Evolutionary conservation across 2,888 invertebrate genomes (phyloP).

Genomic region (Dryadula phaetusa): DNA sequence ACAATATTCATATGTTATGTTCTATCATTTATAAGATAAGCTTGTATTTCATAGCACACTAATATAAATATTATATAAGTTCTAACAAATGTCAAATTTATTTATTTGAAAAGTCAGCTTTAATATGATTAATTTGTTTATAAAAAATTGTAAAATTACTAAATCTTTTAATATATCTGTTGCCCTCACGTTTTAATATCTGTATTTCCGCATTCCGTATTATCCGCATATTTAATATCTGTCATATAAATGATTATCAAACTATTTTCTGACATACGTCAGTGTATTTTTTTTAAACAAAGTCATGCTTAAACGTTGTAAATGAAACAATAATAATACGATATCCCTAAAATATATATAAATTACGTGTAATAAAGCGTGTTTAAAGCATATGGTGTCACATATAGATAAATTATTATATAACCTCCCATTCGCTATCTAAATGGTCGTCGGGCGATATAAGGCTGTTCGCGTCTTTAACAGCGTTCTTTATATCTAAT

Average conservation of each 20-base stretch:
- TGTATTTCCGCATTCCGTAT: no score
- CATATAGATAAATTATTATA: constrained; percentile 45
- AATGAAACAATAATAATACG: not conserved
- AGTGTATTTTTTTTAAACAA: not conserved
- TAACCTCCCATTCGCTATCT: constrained; percentile 78
- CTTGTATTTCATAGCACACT: not conserved
- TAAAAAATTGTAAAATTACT: not conserved
- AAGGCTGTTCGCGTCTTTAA: constrained; percentile 55
- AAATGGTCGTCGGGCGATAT: constrained; percentile 72
- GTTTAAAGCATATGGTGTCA: constrained; percentile 28
- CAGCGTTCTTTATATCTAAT: constrained; percentile 64
- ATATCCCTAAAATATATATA: constrained; percentile 4
- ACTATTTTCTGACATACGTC: not conserved
- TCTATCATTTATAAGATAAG: not conserved
- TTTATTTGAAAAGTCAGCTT: no score
- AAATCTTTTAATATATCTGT: not conserved
- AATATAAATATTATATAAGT: not conserved
- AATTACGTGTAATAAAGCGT: constrained; percentile 28
- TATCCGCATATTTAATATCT: no score
- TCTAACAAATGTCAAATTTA: no score
- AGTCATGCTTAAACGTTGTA: not conserved
- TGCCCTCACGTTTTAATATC: no score
- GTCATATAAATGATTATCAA: no score
- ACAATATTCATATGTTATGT: not conserved
- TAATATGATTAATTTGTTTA: no score